phyloP scores from a whole-genome alignment of 1,140 invertebrate genomes.

The Drosophila mojavensis region DNA sequence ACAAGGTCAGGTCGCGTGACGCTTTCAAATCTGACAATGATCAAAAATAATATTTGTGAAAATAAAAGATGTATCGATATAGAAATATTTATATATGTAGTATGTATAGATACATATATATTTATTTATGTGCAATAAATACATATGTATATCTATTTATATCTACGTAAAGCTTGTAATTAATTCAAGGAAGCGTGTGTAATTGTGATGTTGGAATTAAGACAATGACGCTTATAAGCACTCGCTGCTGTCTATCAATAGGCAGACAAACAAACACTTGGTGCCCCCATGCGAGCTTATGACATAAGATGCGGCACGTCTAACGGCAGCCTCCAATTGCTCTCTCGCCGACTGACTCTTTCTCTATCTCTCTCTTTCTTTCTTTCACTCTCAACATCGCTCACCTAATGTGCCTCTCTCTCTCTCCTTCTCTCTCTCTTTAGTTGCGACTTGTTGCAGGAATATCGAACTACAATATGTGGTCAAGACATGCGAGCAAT shows the following conservation, averaged over 20 bases:
- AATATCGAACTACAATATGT: slow-evolving; percentile 62
- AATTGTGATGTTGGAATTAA: slow-evolving; percentile 62
- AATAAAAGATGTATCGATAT: background rate
- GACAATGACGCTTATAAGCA: slow-evolving; percentile 62
- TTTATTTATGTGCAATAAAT: background rate
- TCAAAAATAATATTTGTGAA: background rate
- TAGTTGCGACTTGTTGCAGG: slow-evolving; percentile 19
- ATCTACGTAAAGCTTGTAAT: slow-evolving; percentile 42
- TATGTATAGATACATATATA: slow-evolving; percentile 12
- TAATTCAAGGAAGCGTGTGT: slow-evolving; percentile 72
- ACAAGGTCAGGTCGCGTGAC: slow-evolving; percentile 62
- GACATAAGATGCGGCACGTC: slow-evolving; percentile 65
- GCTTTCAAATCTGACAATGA: slow-evolving; percentile 14
- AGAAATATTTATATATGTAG: background rate
- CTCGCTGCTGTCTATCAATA: slow-evolving; percentile 47
- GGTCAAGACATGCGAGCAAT: slow-evolving; percentile 80
- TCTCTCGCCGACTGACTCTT: slow-evolving; percentile 3
- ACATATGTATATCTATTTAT: background rate
- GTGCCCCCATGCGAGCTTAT: slow-evolving; percentile 54
- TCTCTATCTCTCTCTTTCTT: background rate
- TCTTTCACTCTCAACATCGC: background rate
- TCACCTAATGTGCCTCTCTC: background rate
- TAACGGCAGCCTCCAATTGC: slow-evolving; percentile 57
- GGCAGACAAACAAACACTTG: slow-evolving; percentile 29
- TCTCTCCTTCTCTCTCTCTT: slow-evolving; percentile 16